phyloP scores from a whole-genome alignment of 2,797 vertebrate genomes.

The Pseudochirops cupreus region DNA sequence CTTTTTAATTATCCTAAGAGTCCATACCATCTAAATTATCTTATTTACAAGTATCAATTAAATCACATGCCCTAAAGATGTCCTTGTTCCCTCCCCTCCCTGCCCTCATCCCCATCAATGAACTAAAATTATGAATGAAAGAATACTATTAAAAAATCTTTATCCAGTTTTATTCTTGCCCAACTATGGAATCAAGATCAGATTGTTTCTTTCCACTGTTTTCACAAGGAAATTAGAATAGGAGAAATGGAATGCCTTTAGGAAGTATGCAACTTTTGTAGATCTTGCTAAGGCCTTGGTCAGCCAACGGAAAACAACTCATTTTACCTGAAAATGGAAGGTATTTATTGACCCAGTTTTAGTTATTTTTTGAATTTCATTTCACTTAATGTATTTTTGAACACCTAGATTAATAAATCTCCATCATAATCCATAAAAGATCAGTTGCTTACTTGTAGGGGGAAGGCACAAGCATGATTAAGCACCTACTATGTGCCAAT shows the following conservation, averaged over 20 bases:
- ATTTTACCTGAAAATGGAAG: constrained; percentile 84
- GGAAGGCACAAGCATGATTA: background rate
- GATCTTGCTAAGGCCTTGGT: constrained; percentile 89
- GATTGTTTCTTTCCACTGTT: background rate
- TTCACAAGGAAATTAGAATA: constrained; percentile 90
- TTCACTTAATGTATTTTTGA: background rate
- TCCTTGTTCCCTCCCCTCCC: too few species aligned
- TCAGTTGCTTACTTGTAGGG: background rate
- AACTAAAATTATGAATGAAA: background rate
- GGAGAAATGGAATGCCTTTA: constrained; percentile 90
- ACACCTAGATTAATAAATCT: background rate
- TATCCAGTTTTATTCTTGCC: background rate
- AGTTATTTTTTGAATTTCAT: background rate
- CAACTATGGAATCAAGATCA: background rate
- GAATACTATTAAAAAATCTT: background rate
- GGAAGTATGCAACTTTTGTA: constrained; percentile 88
- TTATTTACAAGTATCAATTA: background rate
- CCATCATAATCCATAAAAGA: background rate
- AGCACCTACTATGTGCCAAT: background rate
- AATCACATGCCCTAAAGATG: background rate
- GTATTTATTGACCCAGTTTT: constrained; percentile 72
- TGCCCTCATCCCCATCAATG: background rate
- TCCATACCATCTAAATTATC: background rate
- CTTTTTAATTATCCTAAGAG: background rate
- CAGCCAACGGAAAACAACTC: constrained; percentile 88